A percentile compares a stretch with the other conserved stretches of the same genome.
Evolutionary conservation across 2,113 vertebrate genomes (phyloP).

Genomic region (Hystrix cristata): DNA sequence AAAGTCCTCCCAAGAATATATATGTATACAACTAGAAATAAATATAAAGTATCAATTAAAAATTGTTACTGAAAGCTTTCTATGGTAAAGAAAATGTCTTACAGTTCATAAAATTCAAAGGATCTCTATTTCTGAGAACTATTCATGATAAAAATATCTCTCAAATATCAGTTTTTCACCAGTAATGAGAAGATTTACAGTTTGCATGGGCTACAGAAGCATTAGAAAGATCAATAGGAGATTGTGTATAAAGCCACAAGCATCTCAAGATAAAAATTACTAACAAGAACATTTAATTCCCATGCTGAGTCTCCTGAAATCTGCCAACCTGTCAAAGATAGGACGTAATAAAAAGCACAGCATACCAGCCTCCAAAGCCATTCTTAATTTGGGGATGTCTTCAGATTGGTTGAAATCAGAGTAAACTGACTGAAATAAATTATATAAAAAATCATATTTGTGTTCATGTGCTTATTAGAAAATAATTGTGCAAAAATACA

Average conservation of each 20-base stretch:
- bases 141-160: constrained; percentile 43
- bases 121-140: background rate
- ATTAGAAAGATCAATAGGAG: background rate
- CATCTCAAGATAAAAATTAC: background rate
- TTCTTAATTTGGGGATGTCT: background rate
- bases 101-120: background rate
- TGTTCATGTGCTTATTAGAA: background rate
- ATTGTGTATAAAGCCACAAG: background rate
- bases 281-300: background rate
- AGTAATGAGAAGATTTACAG: background rate
- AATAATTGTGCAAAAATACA: background rate
- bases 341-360: background rate
- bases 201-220: background rate
- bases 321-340: background rate
- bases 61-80: constrained; percentile 34
- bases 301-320: background rate
- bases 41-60: background rate
- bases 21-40: background rate
- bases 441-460: background rate
- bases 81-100: constrained; percentile 44
- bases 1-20: background rate
- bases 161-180: constrained; percentile 12
- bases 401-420: background rate
- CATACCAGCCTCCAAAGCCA: background rate
- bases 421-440: background rate